Percentiles rank a stretch among this genome's conserved stretches.
These are phyloP conservation scores for Agapostemon virescens DNA, from an alignment of 2,888 invertebrate species.

Conservation along the genomic window DNA sequence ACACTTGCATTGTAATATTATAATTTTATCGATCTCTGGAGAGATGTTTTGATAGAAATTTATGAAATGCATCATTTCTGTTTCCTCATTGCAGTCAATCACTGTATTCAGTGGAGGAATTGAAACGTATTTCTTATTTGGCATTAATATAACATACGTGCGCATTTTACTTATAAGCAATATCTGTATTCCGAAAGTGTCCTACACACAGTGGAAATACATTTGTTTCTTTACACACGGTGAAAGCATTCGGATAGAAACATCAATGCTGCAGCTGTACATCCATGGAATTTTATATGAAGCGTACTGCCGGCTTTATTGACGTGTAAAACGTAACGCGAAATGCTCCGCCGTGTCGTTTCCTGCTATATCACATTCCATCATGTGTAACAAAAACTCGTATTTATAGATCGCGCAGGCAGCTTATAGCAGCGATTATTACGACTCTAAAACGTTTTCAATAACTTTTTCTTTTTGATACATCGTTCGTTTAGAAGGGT, in stretches of 20 bases:
- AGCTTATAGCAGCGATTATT: too few species aligned
- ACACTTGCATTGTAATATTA: not conserved
- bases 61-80: not conserved
- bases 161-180: not conserved
- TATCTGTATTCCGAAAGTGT: not conserved
- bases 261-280: not conserved
- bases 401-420: too few species aligned
- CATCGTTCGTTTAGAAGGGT: too few species aligned
- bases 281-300: not conserved
- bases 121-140: not conserved
- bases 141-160: not conserved
- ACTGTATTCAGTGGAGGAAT: not conserved
- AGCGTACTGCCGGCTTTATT: slow-evolving; percentile 3
- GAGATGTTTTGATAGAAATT: not conserved
- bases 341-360: not conserved
- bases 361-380: not conserved
- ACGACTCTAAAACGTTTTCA: too few species aligned
- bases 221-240: not conserved
- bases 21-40: not conserved
- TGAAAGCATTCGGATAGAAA: slow-evolving; percentile 1
- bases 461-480: too few species aligned
- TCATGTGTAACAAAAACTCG: not conserved
- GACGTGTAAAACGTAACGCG: slow-evolving; percentile 10
- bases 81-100: not conserved
- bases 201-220: not conserved